Conservation (phyloP, 1,140 invertebrate species). For the Telenomus remus region DNA sequence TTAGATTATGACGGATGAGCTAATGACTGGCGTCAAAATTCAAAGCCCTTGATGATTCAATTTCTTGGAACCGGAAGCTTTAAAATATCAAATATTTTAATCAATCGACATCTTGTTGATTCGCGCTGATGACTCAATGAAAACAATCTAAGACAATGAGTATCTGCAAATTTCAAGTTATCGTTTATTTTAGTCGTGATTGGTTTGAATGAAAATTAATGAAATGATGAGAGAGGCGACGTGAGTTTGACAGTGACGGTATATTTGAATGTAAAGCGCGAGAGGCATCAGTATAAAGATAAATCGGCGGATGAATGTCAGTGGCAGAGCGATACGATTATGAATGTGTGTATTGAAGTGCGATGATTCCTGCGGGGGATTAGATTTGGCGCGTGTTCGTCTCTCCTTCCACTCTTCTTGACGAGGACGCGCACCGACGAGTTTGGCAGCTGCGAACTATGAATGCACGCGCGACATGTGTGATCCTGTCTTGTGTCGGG, state of each 20-base stretch:
- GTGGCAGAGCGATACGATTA: slow-evolving; percentile 23
- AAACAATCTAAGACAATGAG: no score
- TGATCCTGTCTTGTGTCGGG: slow-evolving; percentile 64
- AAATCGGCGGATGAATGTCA: slow-evolving; percentile 21
- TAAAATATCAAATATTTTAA: no score
- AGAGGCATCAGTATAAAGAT: slow-evolving; percentile 5
- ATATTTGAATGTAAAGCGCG: no score
- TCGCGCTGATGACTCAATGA: no score
- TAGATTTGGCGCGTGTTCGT: slow-evolving; percentile 52
- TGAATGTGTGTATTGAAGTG: slow-evolving; percentile 37
- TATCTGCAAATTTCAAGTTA: no score
- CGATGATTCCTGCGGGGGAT: slow-evolving; percentile 49
- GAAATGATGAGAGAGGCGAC: no score
- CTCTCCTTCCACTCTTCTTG: slow-evolving; percentile 38
- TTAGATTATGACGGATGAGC: slow-evolving; percentile 53
- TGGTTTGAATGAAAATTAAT: no score
- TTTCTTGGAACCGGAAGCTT: slow-evolving; percentile 24
- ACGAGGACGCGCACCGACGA: slow-evolving; percentile 34
- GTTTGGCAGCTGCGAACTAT: slow-evolving; percentile 69
- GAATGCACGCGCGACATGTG: slow-evolving; percentile 68
- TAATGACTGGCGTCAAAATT: slow-evolving; percentile 42
- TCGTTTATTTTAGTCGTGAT: no score
- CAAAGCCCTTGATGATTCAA: slow-evolving; percentile 35
- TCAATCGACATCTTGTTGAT: no score
- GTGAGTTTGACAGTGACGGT: no score